Conservation (phyloP, 2,797 vertebrate genomes). For the Fistularia commersonii region DNA sequence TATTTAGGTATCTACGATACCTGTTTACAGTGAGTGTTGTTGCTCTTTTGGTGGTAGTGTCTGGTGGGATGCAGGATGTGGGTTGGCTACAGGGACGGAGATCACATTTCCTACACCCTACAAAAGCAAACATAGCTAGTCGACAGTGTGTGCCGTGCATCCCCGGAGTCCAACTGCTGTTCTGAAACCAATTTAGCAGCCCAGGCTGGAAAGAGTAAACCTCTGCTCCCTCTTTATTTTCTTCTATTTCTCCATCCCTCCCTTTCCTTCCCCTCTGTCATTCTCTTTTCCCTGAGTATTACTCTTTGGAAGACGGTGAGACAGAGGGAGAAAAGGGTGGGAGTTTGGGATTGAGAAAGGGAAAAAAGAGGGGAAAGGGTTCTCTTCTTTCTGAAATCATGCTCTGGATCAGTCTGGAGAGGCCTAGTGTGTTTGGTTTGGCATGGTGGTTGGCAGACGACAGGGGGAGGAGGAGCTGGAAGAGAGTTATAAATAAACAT, state of each 20-base stretch:
- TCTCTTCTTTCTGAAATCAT: conserved; percentile 79
- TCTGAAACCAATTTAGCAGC: conserved; percentile 82
- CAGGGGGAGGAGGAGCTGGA: conserved; percentile 70
- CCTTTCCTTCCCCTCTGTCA: conserved; percentile 41
- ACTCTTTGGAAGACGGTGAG: conserved; percentile 50
- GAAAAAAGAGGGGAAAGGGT: conserved; percentile 54
- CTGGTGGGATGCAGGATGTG: conserved; percentile 63
- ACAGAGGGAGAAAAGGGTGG: conserved; percentile 46
- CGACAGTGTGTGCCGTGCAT: conserved; percentile 65
- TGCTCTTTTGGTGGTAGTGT: conserved; percentile 45
- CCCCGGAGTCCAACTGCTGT: conserved; percentile 76
- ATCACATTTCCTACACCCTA: conserved; percentile 67
- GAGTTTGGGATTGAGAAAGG: conserved; percentile 50
- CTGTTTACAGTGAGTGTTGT: conserved; percentile 44
- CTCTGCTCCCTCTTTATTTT: conserved; percentile 44
- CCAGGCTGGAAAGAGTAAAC: conserved; percentile 79
- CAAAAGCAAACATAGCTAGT: conserved; percentile 72
- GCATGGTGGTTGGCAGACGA: conserved; percentile 75
- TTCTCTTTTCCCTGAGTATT: conserved; percentile 56
- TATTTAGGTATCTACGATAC: conserved; percentile 37
- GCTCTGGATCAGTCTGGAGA: conserved; percentile 73
- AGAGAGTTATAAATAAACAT: conserved; percentile 85
- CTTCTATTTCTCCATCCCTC: conserved; percentile 50
- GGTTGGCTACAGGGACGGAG: conserved; percentile 56
- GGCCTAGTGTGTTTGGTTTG: conserved; percentile 82